These are phyloP conservation scores for Dinothrombium tinctorium DNA, from an alignment of 1,140 invertebrate species.

Conservation along the genomic window DNA sequence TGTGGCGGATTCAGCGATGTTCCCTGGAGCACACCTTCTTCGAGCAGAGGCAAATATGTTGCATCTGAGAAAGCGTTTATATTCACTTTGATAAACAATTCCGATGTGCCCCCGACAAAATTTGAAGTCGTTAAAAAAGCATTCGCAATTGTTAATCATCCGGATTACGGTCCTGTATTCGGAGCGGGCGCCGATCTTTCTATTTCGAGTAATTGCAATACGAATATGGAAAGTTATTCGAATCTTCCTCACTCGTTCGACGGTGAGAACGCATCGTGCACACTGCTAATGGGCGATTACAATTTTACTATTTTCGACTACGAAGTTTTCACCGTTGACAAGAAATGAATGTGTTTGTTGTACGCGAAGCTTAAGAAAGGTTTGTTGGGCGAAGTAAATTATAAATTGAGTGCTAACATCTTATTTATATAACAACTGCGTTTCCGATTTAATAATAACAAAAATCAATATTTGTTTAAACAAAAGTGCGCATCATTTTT, in stretches of 20 bases:
- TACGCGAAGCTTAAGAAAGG: no score
- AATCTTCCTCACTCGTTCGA: conserved; percentile 78
- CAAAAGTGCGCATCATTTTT: no score
- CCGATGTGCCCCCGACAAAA: conserved; percentile 41
- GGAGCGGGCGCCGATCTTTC: conserved; percentile 69
- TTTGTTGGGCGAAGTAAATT: no score
- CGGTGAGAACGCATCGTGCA: conserved; percentile 43
- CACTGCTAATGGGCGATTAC: conserved; percentile 56
- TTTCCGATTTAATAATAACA: no score
- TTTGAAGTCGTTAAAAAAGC: conserved; percentile 66
- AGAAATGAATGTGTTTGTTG: no score
- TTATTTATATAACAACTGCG: no score
- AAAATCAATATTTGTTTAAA: no score
- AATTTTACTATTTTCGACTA: conserved; percentile 69
- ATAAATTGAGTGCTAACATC: no score
- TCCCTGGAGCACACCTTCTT: conserved; percentile 47
- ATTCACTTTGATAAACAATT: conserved; percentile 43
- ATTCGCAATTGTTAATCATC: conserved; percentile 72
- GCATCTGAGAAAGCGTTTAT: conserved; percentile 61
- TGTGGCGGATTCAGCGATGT: conserved; percentile 64
- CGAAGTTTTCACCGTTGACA: conserved; percentile 71
- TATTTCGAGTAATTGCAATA: conserved; percentile 58
- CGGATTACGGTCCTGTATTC: conserved; percentile 74
- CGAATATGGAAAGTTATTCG: conserved; percentile 61
- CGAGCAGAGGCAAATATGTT: conserved; percentile 50